Evolutionary conservation across 2,888 invertebrate species (phyloP).

Genomic region (Camponotus fellah): DNA sequence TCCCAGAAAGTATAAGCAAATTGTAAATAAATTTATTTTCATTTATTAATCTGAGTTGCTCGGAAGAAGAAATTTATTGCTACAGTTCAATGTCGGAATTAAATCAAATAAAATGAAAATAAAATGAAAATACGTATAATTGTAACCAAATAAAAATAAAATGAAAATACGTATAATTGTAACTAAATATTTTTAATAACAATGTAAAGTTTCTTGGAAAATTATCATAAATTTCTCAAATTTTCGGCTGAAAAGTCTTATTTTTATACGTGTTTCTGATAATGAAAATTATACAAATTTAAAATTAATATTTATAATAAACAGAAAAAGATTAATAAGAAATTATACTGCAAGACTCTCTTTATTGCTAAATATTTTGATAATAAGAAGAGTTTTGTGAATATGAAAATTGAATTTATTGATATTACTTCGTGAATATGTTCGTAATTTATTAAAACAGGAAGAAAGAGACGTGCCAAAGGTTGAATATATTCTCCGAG

Average conservation of each 20-base stretch:
- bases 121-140: neutral
- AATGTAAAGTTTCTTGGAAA: neutral
- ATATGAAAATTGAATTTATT: conserved; percentile 20
- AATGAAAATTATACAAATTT: neutral
- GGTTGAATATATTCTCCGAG: conserved; percentile 44
- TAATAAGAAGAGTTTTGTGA: neutral
- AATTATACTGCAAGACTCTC: neutral
- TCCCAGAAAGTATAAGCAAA: neutral
- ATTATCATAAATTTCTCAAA: neutral
- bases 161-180: neutral
- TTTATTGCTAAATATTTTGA: neutral
- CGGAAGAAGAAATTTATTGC: neutral
- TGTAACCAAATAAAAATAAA: neutral
- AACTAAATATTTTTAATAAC: conserved; percentile 2
- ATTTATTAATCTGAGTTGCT: conserved; percentile 7
- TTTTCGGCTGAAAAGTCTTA: neutral
- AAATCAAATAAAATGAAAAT: no score
- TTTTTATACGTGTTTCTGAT: neutral
- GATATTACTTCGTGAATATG: conserved; percentile 23
- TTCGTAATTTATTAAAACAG: conserved; percentile 20
- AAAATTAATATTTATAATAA: neutral
- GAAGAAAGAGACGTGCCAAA: conserved; percentile 20
- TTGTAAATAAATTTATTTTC: conserved; percentile 27
- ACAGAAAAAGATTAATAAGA: neutral
- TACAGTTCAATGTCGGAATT: neutral